Percentiles rank a stretch among this genome's conserved stretches.
These are phyloP conservation scores for Callithrix jacchus DNA, from an alignment of 2,113 vertebrate genomes.

Conservation along the genomic window DNA sequence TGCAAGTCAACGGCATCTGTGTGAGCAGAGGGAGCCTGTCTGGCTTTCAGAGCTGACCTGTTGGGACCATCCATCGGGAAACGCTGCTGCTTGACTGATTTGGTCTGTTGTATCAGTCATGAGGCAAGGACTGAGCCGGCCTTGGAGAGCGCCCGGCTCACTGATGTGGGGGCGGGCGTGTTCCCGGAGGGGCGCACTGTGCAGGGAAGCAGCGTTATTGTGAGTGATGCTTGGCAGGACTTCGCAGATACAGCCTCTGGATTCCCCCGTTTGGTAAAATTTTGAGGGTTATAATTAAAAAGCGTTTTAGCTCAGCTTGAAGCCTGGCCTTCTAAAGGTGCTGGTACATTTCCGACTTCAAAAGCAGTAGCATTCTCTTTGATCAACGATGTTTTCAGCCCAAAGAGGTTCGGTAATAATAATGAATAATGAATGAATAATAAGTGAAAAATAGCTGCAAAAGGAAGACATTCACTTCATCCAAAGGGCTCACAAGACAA, in stretches of 20 bases:
- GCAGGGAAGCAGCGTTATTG: conserved; percentile 25
- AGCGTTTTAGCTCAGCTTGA: background rate
- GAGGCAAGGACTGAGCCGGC: background rate
- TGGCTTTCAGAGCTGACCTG: background rate
- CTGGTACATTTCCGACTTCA: background rate
- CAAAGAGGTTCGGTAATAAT: background rate
- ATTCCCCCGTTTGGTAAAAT: background rate
- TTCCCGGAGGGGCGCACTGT: background rate
- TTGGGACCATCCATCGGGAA: background rate
- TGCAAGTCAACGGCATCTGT: background rate
- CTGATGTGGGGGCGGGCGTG: background rate
- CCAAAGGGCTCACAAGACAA: background rate
- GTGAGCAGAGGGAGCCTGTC: background rate
- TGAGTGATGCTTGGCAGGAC: conserved; percentile 36
- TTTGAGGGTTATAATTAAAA: background rate
- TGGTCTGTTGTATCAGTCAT: background rate
- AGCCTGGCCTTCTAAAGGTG: background rate
- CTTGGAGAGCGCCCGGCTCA: background rate
- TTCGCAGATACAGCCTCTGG: background rate
- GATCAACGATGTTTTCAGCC: background rate
- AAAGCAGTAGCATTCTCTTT: background rate
- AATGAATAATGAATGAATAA: too few species aligned
- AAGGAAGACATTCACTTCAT: background rate
- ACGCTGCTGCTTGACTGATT: background rate
- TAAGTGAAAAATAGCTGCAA: background rate